Conservation (phyloP, 2,888 invertebrate genomes). For the Drosophila nr. medialis region DNA sequence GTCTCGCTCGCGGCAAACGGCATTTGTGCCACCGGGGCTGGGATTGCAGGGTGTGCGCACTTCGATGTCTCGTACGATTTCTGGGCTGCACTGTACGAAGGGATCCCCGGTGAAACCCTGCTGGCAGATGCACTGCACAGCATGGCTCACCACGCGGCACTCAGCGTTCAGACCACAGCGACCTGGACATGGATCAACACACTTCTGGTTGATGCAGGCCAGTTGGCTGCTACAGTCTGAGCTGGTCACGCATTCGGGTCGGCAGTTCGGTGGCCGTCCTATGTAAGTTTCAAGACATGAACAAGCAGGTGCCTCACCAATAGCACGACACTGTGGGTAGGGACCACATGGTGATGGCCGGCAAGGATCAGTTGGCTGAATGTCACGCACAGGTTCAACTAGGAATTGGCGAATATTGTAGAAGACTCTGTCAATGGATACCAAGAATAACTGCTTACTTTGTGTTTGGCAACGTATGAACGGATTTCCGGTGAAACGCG, state of each 20-base stretch:
- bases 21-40: constrained; percentile 89
- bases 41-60: constrained; percentile 87
- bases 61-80: constrained; percentile 83
- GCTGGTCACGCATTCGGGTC: constrained; percentile 92
- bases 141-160: constrained; percentile 91
- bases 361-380: constrained; percentile 88
- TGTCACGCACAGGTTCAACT: constrained; percentile 85
- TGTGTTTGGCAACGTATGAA: constrained; percentile 88
- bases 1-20: constrained; percentile 88
- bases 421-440: background rate
- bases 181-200: constrained; percentile 90
- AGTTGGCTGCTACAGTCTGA: constrained; percentile 89
- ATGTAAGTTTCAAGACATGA: constrained; percentile 89
- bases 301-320: constrained; percentile 89
- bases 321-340: constrained; percentile 89
- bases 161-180: constrained; percentile 90
- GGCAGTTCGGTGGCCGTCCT: constrained; percentile 91
- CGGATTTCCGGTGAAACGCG: constrained; percentile 90
- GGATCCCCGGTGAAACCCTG: constrained; percentile 91
- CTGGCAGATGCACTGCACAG: constrained; percentile 89
- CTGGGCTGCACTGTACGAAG: constrained; percentile 87
- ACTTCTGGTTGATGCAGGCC: constrained; percentile 92
- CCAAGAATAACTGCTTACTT: constrained; percentile 83
- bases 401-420: background rate
- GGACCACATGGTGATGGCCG: constrained; percentile 93